A percentile compares a stretch with the other conserved stretches of the same genome.
phyloP scores from a whole-genome alignment of 2,797 vertebrate genomes.

The Leptoclinus maculatus region DNA sequence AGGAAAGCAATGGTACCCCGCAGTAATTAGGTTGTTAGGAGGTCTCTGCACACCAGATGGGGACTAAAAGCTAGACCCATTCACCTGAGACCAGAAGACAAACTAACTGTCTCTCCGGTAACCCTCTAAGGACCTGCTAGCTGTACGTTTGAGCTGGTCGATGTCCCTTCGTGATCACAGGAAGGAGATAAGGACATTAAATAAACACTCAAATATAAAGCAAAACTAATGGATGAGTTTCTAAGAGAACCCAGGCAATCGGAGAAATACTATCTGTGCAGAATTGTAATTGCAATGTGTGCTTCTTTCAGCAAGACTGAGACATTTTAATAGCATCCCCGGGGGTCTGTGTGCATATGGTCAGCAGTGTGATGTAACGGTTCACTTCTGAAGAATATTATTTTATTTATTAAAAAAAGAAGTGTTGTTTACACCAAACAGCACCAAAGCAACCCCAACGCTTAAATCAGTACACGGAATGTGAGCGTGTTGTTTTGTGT shows the following conservation, averaged over 20 bases:
- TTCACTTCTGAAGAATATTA: conserved; percentile 40
- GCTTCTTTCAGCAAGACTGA: conserved; percentile 42
- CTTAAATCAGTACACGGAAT: neutral
- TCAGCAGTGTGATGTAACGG: conserved; percentile 51
- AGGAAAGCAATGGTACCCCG: conserved; percentile 49
- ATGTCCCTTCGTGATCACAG: conserved; percentile 47
- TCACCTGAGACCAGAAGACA: conserved; percentile 65
- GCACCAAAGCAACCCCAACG: neutral
- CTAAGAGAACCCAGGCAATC: conserved; percentile 1
- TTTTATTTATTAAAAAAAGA: neutral
- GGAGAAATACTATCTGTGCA: conserved; percentile 41
- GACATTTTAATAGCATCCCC: conserved; percentile 62
- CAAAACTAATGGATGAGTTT: conserved; percentile 30
- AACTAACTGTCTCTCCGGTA: conserved; percentile 41
- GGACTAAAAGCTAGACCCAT: conserved; percentile 66
- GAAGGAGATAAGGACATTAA: conserved; percentile 16
- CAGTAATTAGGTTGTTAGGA: conserved; percentile 72
- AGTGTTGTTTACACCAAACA: neutral
- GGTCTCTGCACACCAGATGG: conserved; percentile 72
- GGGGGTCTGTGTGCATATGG: conserved; percentile 49
- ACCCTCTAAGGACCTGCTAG: conserved; percentile 39
- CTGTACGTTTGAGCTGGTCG: conserved; percentile 49
- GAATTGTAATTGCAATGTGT: conserved; percentile 46
- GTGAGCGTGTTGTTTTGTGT: neutral
- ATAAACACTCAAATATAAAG: conserved; percentile 30